Conservation (phyloP, 2,888 invertebrate species). For the Masnerella sp. region DNA sequence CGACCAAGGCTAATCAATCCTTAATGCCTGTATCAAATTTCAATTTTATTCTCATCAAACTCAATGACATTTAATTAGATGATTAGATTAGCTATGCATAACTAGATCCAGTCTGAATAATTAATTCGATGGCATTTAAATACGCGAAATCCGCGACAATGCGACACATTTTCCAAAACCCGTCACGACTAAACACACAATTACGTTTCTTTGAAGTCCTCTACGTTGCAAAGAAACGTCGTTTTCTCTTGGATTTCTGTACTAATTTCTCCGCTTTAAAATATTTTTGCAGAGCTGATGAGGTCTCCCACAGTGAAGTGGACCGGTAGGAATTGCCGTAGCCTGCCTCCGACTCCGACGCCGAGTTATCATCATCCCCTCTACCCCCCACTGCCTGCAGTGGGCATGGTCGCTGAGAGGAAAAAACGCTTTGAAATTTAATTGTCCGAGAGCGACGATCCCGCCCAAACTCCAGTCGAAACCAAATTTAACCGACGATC, state of each 20-base stretch:
- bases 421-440: slow-evolving; percentile 84
- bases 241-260: slow-evolving; percentile 23
- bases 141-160: too few species aligned
- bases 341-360: slow-evolving; percentile 76
- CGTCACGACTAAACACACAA: too few species aligned
- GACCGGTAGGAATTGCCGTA: slow-evolving; percentile 76
- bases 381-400: slow-evolving; percentile 79
- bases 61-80: neutral
- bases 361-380: slow-evolving; percentile 72
- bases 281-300: slow-evolving; percentile 79
- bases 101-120: too few species aligned
- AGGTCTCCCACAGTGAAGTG: slow-evolving; percentile 78
- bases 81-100: too few species aligned
- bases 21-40: too few species aligned
- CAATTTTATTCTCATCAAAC: too few species aligned
- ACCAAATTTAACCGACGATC: slow-evolving; percentile 7
- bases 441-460: slow-evolving; percentile 57
- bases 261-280: slow-evolving; percentile 50
- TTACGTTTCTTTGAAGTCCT: slow-evolving; percentile 31
- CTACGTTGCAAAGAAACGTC: slow-evolving; percentile 21
- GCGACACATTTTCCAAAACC: too few species aligned
- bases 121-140: too few species aligned
- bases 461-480: slow-evolving; percentile 27
- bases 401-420: slow-evolving; percentile 86
- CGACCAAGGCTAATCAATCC: too few species aligned